Conservation (phyloP, 2,888 invertebrate species). For the Xanthorhoe spadicearia region DNA sequence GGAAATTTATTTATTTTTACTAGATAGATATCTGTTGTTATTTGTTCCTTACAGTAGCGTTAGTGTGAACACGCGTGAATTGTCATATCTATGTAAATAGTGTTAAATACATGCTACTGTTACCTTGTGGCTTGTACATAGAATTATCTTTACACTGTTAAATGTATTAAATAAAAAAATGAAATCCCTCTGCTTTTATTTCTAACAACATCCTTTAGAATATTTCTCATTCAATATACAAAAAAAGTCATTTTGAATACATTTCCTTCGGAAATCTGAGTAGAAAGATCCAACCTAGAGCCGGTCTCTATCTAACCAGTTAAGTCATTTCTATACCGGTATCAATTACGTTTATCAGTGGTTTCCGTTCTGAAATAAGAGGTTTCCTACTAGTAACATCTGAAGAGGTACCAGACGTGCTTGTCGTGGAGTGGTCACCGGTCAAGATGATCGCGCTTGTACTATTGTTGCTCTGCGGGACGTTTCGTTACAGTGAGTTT, state of each 20-base stretch:
- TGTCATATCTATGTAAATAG: constrained; percentile 66
- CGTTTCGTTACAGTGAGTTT: constrained; percentile 63
- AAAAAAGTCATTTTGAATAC: too few species aligned
- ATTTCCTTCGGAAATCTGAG: too few species aligned
- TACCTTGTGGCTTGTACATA: constrained; percentile 34
- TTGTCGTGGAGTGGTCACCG: constrained; percentile 19
- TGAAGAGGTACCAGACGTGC: constrained; percentile 11
- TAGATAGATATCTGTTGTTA: background rate
- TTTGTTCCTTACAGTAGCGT: background rate
- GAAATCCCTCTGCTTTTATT: constrained; percentile 22
- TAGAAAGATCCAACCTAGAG: too few species aligned
- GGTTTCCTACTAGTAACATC: constrained; percentile 33
- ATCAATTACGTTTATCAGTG: constrained; percentile 21
- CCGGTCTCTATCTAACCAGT: constrained; percentile 18
- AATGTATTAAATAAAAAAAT: constrained; percentile 21
- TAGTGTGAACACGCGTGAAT: constrained; percentile 6
- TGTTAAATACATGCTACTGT: constrained; percentile 25
- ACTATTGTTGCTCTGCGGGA: constrained; percentile 56
- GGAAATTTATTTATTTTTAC: background rate
- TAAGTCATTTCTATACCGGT: constrained; percentile 24
- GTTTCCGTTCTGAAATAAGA: constrained; percentile 35
- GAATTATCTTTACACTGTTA: constrained; percentile 25
- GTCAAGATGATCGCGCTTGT: constrained; percentile 29
- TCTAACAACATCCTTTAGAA: background rate
- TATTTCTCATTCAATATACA: background rate